A percentile compares a stretch with the other conserved stretches of the same genome.
Evolutionary conservation across 2,888 invertebrate genomes (phyloP).

Genomic region (Synergus umbraculus): DNA sequence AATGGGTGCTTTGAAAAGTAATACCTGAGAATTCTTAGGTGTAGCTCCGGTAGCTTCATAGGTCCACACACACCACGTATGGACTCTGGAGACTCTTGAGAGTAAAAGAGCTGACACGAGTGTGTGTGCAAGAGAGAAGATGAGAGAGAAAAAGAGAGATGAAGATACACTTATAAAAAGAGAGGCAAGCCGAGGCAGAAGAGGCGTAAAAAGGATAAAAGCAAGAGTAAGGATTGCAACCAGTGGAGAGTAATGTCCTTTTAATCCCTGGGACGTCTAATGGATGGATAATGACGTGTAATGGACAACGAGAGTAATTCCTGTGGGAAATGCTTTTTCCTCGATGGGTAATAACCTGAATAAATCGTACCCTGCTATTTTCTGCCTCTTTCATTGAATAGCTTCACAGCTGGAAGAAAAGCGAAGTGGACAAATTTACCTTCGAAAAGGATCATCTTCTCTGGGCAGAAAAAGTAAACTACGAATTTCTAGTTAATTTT

Average conservation of each 20-base stretch:
- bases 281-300: constrained; percentile 63
- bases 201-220: constrained; percentile 43
- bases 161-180: constrained; percentile 3
- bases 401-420: not conserved
- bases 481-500: no score
- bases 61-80: constrained; percentile 15
- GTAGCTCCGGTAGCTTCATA: constrained; percentile 30
- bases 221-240: constrained; percentile 36
- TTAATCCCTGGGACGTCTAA: constrained; percentile 53
- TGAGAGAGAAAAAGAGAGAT: constrained; percentile 3
- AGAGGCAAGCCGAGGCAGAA: constrained; percentile 41
- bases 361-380: constrained; percentile 3
- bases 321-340: constrained; percentile 18
- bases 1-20: constrained; percentile 41
- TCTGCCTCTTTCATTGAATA: not conserved
- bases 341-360: constrained; percentile 1
- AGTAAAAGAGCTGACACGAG: constrained; percentile 35
- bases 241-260: constrained; percentile 34
- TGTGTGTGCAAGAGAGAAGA: constrained; percentile 35
- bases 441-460: not conserved
- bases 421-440: not conserved
- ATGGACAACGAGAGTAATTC: constrained; percentile 37
- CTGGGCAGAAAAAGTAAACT: no score
- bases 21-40: constrained; percentile 41
- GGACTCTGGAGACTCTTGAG: constrained; percentile 3